Evolutionary conservation across 2,888 invertebrate genomes (phyloP).

Genomic region (Drosophila anomelani): DNA sequence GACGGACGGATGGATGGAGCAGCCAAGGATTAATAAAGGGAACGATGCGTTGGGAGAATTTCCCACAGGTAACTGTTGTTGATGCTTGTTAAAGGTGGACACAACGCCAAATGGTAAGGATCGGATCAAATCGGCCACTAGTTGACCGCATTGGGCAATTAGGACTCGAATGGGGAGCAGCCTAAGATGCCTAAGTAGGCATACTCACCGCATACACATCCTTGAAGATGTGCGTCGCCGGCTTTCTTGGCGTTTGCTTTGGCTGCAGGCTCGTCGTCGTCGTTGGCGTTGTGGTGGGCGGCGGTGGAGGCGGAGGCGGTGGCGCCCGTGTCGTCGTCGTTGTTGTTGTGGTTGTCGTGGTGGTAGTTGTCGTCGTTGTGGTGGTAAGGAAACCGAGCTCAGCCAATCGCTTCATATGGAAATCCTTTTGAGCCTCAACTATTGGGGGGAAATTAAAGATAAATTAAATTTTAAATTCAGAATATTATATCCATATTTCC

Average conservation of each 20-base stretch:
- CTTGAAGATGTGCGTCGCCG: conserved; percentile 77
- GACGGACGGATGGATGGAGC: conserved; percentile 16
- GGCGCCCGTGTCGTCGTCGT: conserved; percentile 72
- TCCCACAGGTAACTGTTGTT: conserved; percentile 48
- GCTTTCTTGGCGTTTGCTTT: conserved; percentile 75
- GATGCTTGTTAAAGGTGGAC: conserved; percentile 58
- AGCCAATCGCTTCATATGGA: conserved; percentile 88
- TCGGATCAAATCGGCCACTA: conserved; percentile 13
- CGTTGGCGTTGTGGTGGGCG: conserved; percentile 80
- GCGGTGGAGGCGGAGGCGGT: conserved; percentile 69
- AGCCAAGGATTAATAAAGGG: conserved; percentile 26
- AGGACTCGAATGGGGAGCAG: conserved; percentile 45
- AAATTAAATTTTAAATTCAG: not conserved
- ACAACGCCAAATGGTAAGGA: conserved; percentile 19
- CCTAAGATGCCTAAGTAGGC: conserved; percentile 11
- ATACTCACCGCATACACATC: conserved; percentile 65
- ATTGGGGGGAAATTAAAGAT: conserved; percentile 45
- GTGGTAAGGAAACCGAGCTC: conserved; percentile 86
- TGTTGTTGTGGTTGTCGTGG: conserved; percentile 86
- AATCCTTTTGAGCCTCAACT: conserved; percentile 96
- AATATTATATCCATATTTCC: too few relatives aligned
- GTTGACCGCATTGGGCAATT: conserved; percentile 56
- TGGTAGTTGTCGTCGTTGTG: conserved; percentile 85
- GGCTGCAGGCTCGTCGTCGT: conserved; percentile 84
- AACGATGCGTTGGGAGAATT: conserved; percentile 3